Conservation (phyloP, 1,140 invertebrate genomes). For the Aphis craccivora region DNA sequence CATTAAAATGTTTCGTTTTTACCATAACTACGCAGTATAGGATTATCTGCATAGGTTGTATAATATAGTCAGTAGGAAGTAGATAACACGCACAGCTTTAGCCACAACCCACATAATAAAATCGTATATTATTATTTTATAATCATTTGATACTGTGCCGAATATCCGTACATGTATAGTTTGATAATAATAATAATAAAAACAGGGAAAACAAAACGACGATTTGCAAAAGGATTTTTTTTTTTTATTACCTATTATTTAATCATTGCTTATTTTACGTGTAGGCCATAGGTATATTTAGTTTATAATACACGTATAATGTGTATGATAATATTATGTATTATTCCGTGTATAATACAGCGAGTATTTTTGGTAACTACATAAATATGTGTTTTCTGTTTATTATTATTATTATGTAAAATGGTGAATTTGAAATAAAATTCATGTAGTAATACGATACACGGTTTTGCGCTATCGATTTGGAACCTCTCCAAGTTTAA, state of each 20-base stretch:
- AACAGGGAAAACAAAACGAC: neutral
- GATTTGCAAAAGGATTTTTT: neutral
- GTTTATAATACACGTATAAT: neutral
- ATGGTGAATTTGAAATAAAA: neutral
- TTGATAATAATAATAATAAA: neutral
- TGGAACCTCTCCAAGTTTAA: neutral
- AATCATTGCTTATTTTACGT: neutral
- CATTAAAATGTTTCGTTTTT: neutral
- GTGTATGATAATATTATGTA: neutral
- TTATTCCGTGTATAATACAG: too few species aligned
- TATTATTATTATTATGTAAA: neutral
- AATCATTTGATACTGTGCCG: neutral
- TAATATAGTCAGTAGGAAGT: neutral
- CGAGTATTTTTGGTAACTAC: too few species aligned
- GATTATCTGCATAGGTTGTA: neutral
- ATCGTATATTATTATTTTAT: neutral
- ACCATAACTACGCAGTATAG: neutral
- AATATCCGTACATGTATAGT: neutral
- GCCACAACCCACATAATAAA: neutral
- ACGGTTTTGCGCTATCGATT: neutral
- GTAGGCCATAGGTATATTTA: neutral
- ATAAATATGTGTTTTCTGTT: neutral
- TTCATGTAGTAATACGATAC: neutral
- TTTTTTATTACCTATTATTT: neutral
- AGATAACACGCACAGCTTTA: neutral